phyloP scores from a whole-genome alignment of 1,140 invertebrate genomes.

The Papilio helenus region DNA sequence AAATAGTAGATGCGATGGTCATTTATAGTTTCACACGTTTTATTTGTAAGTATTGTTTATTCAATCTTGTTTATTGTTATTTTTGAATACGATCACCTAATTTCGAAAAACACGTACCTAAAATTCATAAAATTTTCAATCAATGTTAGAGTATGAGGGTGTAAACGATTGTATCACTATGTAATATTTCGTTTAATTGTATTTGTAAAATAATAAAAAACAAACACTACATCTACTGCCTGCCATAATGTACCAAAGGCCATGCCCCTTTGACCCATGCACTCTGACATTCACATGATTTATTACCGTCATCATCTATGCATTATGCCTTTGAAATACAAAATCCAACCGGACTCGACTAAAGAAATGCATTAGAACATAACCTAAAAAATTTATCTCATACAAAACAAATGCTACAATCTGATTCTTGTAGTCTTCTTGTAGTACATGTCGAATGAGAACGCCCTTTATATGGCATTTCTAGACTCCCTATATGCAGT shows the following conservation, averaged over 20 bases:
- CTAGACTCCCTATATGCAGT: background rate
- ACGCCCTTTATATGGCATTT: background rate
- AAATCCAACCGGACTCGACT: background rate
- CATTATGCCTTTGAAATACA: background rate
- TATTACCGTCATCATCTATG: slow-evolving; percentile 13
- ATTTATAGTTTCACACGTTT: slow-evolving; percentile 66
- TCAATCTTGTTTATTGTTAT: slow-evolving; percentile 27
- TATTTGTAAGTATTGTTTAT: slow-evolving; percentile 48
- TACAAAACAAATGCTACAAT: background rate
- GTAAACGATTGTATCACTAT: background rate
- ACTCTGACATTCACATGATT: slow-evolving; percentile 19
- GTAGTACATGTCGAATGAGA: background rate
- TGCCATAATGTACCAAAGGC: slow-evolving; percentile 10
- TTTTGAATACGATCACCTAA: slow-evolving; percentile 13
- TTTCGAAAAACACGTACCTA: background rate
- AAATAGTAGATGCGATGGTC: slow-evolving; percentile 57
- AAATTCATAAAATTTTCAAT: background rate
- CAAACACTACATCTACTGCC: background rate
- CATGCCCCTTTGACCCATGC: slow-evolving; percentile 2
- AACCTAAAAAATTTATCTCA: slow-evolving; percentile 44
- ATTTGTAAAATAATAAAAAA: background rate
- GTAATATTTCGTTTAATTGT: background rate
- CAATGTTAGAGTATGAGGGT: background rate
- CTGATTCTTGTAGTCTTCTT: too few relatives aligned
- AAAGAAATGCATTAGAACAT: slow-evolving; percentile 28